Percentiles rank a stretch among this genome's conserved stretches.
Conservation (phyloP, 1,140 invertebrate species). For the Lasioglossum albipes region DNA sequence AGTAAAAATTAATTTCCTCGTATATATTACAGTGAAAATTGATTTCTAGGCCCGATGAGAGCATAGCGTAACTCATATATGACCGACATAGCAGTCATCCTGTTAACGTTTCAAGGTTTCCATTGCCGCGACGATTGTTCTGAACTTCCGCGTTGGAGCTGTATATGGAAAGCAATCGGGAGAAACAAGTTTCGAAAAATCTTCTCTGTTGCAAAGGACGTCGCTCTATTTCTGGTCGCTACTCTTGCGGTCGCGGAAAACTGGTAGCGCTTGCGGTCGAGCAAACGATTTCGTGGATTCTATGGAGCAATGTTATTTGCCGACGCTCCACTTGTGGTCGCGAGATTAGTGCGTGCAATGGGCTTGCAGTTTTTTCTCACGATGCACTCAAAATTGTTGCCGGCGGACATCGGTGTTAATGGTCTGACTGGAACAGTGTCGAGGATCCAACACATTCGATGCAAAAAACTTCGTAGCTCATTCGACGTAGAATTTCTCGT, state of each 20-base stretch:
- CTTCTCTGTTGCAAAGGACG: slow-evolving; percentile 19
- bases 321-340: slow-evolving; percentile 22
- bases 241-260: slow-evolving; percentile 37
- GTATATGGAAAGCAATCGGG: neutral
- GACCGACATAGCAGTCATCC: neutral
- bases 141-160: neutral
- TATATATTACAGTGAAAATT: too few relatives aligned
- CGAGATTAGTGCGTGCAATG: neutral
- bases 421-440: neutral
- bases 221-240: slow-evolving; percentile 20
- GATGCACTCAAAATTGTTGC: neutral
- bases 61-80: too few relatives aligned
- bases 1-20: too few relatives aligned
- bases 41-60: too few relatives aligned
- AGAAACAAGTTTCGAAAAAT: neutral
- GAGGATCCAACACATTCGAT: too few relatives aligned
- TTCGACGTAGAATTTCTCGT: too few relatives aligned
- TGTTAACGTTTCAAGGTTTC: neutral
- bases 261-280: slow-evolving; percentile 37
- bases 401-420: neutral
- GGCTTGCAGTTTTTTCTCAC: neutral
- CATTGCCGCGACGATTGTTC: neutral
- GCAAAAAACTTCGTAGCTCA: too few relatives aligned
- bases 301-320: slow-evolving; percentile 1
- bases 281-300: slow-evolving; percentile 15